A percentile compares a stretch with the other conserved stretches of the same genome.
Evolutionary conservation across 2,888 invertebrate genomes (phyloP).

Genomic region (Sphaerophoria taeniata): DNA sequence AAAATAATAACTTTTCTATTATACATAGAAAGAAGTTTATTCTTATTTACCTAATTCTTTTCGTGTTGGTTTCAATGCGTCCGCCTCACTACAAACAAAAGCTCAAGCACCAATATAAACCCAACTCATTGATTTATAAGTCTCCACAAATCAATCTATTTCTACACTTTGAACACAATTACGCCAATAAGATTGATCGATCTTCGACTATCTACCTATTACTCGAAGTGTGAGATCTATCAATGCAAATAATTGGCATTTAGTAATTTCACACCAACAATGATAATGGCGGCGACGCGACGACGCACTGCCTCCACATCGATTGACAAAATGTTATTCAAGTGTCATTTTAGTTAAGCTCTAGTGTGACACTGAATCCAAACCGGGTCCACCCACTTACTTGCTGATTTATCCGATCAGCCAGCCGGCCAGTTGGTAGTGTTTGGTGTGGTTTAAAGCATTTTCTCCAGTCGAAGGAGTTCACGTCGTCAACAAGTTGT

Average conservation of each 20-base stretch:
- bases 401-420: not conserved
- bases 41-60: too few species aligned
- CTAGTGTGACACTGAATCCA: constrained; percentile 20
- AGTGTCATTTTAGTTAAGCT: constrained; percentile 24
- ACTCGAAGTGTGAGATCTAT: constrained; percentile 18
- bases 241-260: constrained; percentile 54
- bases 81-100: too few species aligned
- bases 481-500: constrained; percentile 35
- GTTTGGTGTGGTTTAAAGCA: not conserved
- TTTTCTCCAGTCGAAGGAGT: constrained; percentile 4
- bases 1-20: too few species aligned
- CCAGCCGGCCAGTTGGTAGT: not conserved
- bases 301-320: not conserved
- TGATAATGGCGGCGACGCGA: constrained; percentile 17
- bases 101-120: too few species aligned
- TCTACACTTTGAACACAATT: constrained; percentile 46
- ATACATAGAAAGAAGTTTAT: too few species aligned
- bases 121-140: constrained; percentile 33
- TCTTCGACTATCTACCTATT: constrained; percentile 15
- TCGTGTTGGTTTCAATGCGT: too few species aligned
- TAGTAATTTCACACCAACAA: constrained; percentile 48
- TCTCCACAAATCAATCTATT: constrained; percentile 40
- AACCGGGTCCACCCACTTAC: constrained; percentile 29
- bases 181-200: constrained; percentile 60
- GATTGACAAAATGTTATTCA: constrained; percentile 56